These are phyloP conservation scores for Cyrtorhinus lividipennis DNA, from an alignment of 1,140 invertebrate species.

Conservation along the genomic window DNA sequence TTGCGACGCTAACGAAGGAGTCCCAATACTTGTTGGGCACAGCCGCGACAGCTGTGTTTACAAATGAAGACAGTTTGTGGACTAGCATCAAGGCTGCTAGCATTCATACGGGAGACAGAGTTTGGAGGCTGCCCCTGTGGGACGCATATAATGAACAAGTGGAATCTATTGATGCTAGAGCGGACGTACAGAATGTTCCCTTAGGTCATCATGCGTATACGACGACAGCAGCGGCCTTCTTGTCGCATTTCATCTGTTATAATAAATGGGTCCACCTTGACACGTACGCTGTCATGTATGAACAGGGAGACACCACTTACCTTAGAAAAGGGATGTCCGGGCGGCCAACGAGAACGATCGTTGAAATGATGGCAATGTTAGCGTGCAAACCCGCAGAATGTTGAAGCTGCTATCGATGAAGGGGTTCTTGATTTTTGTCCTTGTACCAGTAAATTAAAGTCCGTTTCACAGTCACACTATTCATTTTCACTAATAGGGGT, in stretches of 20 bases:
- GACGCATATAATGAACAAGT: conserved; percentile 37
- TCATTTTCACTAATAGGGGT: too few relatives aligned
- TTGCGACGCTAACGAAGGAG: conserved; percentile 41
- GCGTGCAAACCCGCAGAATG: conserved; percentile 12
- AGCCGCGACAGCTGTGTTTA: conserved; percentile 39
- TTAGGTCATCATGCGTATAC: conserved; percentile 29
- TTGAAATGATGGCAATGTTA: conserved; percentile 22
- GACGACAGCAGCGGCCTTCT: conserved; percentile 40
- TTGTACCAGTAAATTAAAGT: too few relatives aligned
- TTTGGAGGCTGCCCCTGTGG: conserved; percentile 50
- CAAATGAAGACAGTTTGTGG: conserved; percentile 37
- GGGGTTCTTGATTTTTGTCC: too few relatives aligned
- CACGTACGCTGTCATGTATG: conserved; percentile 38
- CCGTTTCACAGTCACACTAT: too few relatives aligned
- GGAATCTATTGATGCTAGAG: conserved; percentile 31
- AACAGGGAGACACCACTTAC: conserved; percentile 18
- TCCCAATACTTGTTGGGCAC: conserved; percentile 35
- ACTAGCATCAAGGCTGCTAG: conserved; percentile 35
- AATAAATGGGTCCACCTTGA: conserved; percentile 42
- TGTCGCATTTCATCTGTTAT: conserved; percentile 39
- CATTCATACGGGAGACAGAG: conserved; percentile 41
- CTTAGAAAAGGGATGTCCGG: conserved; percentile 22
- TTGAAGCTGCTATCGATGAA: too few relatives aligned
- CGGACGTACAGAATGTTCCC: conserved; percentile 1
- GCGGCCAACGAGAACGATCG: conserved; percentile 22